These are phyloP conservation scores for Athene noctua DNA, from an alignment of 2,113 vertebrate genomes.

Conservation along the genomic window DNA sequence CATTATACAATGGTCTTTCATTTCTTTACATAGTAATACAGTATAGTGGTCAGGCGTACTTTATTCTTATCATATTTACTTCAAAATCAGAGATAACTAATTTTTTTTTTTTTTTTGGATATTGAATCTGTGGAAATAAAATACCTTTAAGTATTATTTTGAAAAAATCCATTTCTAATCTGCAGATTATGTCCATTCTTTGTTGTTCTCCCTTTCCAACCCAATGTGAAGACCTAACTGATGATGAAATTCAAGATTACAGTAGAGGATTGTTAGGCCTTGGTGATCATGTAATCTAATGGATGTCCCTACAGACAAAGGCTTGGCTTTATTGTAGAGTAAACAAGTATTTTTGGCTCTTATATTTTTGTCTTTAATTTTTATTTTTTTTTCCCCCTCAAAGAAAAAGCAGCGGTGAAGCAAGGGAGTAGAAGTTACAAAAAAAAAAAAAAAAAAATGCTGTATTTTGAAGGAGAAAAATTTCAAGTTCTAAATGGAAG, in stretches of 20 bases:
- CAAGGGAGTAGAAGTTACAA: neutral
- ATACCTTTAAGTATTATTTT: neutral
- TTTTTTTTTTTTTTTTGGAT: neutral
- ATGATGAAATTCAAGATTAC: neutral
- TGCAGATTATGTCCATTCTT: neutral
- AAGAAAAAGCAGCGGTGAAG: neutral
- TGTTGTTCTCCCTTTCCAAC: neutral
- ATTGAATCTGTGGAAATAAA: neutral
- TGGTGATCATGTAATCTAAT: neutral
- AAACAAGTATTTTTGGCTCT: neutral
- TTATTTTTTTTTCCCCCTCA: neutral
- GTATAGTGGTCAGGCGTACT: rapidly evolving
- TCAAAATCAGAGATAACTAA: neutral
- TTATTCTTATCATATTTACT: neutral
- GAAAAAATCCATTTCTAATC: neutral
- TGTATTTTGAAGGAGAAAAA: neutral
- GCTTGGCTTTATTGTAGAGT: neutral
- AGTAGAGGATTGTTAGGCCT: neutral
- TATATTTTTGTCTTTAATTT: neutral
- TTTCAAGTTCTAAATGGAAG: neutral
- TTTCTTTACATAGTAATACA: neutral
- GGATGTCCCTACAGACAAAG: neutral
- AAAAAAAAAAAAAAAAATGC: neutral
- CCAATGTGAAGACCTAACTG: neutral
- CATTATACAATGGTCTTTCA: neutral